Evolutionary conservation across 2,113 vertebrate genomes (phyloP), one percentile per base, ranked within the genome.

Genomic region (Pteruthius melanotis): DNA sequence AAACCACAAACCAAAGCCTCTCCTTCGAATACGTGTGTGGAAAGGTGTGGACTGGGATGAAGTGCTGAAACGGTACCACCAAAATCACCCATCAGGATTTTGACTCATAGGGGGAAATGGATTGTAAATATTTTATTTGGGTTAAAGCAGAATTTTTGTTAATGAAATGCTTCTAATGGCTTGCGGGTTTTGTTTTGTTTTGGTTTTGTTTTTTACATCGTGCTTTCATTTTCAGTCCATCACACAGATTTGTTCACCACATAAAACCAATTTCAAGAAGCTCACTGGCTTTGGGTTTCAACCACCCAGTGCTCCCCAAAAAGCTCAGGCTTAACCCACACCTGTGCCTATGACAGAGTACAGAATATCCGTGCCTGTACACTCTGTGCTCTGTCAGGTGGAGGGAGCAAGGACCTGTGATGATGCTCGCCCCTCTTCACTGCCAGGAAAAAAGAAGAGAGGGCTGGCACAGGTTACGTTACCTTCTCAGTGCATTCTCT

Each of bases 401-500:
- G 65, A 31, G 47, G 82, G 75, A 86, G 80, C 52, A 85, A 79
- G 90, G 57, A 63, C 50, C 72, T 7, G 33, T 0, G 4, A 50
- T 1, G 14, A 57, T 57, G 75, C 64, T 91, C 1, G 0, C 9
- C 33, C 68, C 64, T 77, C 88, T 49, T 83, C 87, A 40, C 74
- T 7, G 1, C 18, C 89, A 57, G 53, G 24, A 83, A 53, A 89
- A 54, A 52, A 16, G 30, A 2, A 52, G 37, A 49, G 77, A 91
- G 80, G 88, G 85, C 76, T 77, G 87, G 60, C 87, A 76, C 75
- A 81, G 76, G 65, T 93, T 79, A 50, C 12, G 6, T 76, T 77
- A 69, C 91, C 82, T 87, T 85, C 85, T 83, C 81, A 59, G 66
- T 50, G 61, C 83, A 65, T 96, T 96, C 95, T 95, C 85, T 79